Conservation (phyloP, 2,113 vertebrate genomes). For the Aphelocoma coerulescens region DNA sequence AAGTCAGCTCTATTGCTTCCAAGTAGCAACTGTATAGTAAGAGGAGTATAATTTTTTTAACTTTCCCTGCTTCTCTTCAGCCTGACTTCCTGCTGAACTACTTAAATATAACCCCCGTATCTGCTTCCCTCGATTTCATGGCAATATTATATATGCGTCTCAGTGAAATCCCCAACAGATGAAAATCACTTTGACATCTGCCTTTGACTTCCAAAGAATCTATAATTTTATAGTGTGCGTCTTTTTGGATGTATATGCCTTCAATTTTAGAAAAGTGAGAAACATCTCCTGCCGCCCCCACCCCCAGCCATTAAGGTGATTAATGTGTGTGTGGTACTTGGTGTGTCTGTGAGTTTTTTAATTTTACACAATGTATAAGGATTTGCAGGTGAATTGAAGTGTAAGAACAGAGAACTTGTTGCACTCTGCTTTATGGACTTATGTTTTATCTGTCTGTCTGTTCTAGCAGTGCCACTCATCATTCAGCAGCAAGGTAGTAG, state of each 20-base stretch:
- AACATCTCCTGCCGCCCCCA: not conserved
- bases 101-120: not conserved
- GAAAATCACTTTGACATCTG: not conserved
- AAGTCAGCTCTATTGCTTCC: not conserved
- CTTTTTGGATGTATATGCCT: not conserved
- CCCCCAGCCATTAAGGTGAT: not conserved
- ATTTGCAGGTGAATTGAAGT: not conserved
- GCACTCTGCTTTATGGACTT: not conserved
- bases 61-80: not conserved
- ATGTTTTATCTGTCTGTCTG: not conserved
- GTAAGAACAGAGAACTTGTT: not conserved
- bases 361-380: not conserved
- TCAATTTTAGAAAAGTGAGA: not conserved
- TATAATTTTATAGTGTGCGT: not conserved
- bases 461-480: not conserved
- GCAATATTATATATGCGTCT: not conserved
- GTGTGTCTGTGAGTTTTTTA: not conserved
- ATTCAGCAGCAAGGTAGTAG: not conserved
- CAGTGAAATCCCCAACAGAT: not conserved
- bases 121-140: not conserved
- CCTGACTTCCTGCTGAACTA: not conserved
- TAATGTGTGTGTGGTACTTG: not conserved
- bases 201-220: not conserved
- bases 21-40: not conserved
- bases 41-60: not conserved